Conservation (phyloP, 2,113 vertebrate species). For the Macaca mulatta region DNA sequence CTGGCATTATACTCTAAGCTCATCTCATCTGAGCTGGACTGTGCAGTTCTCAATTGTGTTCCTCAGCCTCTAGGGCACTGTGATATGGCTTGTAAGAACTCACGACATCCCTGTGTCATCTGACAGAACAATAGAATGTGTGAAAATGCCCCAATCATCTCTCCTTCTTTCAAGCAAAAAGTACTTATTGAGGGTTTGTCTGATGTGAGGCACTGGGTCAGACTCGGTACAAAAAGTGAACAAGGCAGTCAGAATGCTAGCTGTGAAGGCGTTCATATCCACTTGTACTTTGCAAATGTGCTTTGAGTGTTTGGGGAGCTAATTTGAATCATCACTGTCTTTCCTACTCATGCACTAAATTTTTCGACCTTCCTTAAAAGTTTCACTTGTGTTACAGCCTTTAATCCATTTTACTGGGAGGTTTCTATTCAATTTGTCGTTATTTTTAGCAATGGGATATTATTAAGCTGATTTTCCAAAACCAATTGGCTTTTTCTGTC, state of each 20-base stretch:
- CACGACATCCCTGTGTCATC: background rate
- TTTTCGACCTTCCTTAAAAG: background rate
- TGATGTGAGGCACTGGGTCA: background rate
- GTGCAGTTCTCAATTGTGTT: background rate
- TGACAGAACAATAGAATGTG: background rate
- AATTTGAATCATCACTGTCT: background rate
- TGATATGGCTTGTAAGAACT: background rate
- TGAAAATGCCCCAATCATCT: background rate
- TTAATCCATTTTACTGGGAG: constrained; percentile 10
- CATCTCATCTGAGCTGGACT: background rate
- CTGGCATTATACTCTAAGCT: background rate
- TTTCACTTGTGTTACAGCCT: background rate
- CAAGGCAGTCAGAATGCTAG: background rate
- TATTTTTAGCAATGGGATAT: constrained; percentile 22
- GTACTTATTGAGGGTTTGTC: background rate
- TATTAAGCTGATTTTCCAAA: constrained; percentile 27
- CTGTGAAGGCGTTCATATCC: background rate
- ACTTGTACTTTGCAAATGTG: constrained; percentile 3
- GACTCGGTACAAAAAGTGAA: background rate
- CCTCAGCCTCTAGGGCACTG: background rate
- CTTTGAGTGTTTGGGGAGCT: background rate
- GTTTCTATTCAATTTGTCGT: background rate
- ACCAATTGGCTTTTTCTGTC: background rate
- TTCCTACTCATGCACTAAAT: background rate
- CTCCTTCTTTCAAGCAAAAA: background rate